Evolutionary conservation across 2,113 vertebrate genomes (phyloP), one percentile per base, ranked within the genome.

Genomic region (Synchiropus splendidus): DNA sequence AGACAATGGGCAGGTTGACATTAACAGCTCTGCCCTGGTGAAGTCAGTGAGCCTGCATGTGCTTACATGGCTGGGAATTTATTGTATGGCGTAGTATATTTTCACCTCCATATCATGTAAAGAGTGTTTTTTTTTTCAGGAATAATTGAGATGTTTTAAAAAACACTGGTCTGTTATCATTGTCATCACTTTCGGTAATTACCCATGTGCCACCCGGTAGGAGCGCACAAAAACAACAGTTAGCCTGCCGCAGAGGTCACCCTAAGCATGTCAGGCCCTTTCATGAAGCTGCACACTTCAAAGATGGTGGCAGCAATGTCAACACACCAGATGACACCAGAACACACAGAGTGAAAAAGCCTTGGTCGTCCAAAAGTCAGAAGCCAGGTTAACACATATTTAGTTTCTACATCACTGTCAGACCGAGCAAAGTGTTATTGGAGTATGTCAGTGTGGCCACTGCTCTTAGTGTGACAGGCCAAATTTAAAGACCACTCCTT

Each of bases 121-220:
- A 13, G 9, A 36, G 30, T 9, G n/a, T 14, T 67, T 54, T 77
- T 80, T 73, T 72, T 51, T 75, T 48, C 44, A 68, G 58, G 66
- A 79, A 70, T 79, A 72, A 79, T 75, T 74, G 69, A 73, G 65
- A 67, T 79, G 66, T 77, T 52, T 77, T 79, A 64, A 72, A 79
- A 80, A 83, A 83, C 74, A 82, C 60, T n/a, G n/a, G 48, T 44
- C 52, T 77, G 73, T 81, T 81, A 69, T 81, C 58, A 57, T 77
- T 82, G 79, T 83, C 79, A 79, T 80, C 79, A 67, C 74, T 51
- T 78, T 60, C 45, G 57, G 65, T 72, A 79, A 83, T 79, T 75
- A 73, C 67, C 66, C 65, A 32, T 13, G 66, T 71, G 67, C 72
- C 60, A 61, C 59, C 67, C 60, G 38, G 71, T 72, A 64, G 45